A percentile compares a stretch with the other conserved stretches of the same genome.
Conservation (phyloP, 2,797 vertebrate species). For the Eutrigla gurnardus region DNA sequence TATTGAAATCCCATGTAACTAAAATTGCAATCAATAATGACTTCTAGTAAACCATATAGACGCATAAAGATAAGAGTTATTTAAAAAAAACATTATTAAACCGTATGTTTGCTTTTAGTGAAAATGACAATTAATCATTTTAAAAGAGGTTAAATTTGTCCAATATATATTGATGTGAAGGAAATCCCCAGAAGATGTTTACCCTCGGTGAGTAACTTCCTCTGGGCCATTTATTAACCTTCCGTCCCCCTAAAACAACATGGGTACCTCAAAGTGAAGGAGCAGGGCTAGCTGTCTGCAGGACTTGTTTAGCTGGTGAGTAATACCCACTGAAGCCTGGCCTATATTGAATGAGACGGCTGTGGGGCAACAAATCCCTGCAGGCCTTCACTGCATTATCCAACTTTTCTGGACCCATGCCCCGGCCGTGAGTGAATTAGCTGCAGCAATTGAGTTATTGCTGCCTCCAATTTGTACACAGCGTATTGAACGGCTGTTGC, state of each 20-base stretch:
- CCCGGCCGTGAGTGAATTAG: slow-evolving; percentile 84
- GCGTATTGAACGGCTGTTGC: slow-evolving; percentile 80
- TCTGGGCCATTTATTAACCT: slow-evolving; percentile 58
- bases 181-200: neutral
- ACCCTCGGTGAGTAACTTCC: slow-evolving; percentile 6
- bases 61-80: neutral
- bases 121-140: neutral
- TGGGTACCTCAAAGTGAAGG: slow-evolving; percentile 68
- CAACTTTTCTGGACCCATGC: slow-evolving; percentile 84
- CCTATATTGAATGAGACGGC: slow-evolving; percentile 84
- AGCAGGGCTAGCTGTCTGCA: slow-evolving; percentile 73
- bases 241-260: slow-evolving; percentile 43
- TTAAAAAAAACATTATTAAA: too few relatives aligned
- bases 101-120: neutral
- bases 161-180: neutral
- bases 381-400: slow-evolving; percentile 84
- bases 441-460: slow-evolving; percentile 87
- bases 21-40: neutral
- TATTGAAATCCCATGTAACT: neutral
- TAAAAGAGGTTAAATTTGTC: neutral
- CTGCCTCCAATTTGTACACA: slow-evolving; percentile 85
- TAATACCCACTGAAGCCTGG: slow-evolving; percentile 80
- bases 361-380: slow-evolving; percentile 84
- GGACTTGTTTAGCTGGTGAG: slow-evolving; percentile 81
- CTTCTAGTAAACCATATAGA: neutral